phyloP scores from a whole-genome alignment of 2,888 invertebrate genomes.

The Heliconius ethilla region DNA sequence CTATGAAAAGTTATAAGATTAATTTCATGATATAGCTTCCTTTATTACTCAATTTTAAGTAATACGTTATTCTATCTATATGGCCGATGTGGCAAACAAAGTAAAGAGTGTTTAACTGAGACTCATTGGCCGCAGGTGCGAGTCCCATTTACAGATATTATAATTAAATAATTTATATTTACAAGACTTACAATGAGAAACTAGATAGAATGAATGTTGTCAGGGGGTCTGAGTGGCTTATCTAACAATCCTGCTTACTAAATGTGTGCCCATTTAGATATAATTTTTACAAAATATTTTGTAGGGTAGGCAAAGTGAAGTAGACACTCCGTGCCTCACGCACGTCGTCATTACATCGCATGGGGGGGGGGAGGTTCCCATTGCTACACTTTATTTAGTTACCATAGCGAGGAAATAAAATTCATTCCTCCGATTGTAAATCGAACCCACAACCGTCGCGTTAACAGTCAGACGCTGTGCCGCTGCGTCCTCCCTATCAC shows the following conservation, averaged over 20 bases:
- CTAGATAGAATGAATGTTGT: no score
- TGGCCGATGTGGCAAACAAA: background rate
- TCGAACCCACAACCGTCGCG: background rate
- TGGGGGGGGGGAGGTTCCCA: background rate
- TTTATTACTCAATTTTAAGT: background rate
- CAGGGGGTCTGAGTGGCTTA: no score
- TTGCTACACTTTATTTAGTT: background rate
- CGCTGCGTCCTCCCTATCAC: background rate
- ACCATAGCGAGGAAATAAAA: background rate
- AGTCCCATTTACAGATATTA: background rate
- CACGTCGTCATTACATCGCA: no score
- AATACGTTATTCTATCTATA: background rate
- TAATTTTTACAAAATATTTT: no score
- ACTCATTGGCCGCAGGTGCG: background rate
- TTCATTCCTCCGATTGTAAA: background rate
- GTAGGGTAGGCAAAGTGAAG: no score
- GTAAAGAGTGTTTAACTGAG: background rate
- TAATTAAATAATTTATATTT: background rate
- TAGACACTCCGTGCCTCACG: no score
- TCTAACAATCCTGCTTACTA: no score
- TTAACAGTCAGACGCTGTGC: background rate
- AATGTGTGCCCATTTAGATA: no score
- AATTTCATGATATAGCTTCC: conserved; percentile 1
- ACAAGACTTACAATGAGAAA: no score
- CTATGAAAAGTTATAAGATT: background rate